Conservation (phyloP, 2,797 vertebrate genomes). For the Rhodeus uyekii region DNA sequence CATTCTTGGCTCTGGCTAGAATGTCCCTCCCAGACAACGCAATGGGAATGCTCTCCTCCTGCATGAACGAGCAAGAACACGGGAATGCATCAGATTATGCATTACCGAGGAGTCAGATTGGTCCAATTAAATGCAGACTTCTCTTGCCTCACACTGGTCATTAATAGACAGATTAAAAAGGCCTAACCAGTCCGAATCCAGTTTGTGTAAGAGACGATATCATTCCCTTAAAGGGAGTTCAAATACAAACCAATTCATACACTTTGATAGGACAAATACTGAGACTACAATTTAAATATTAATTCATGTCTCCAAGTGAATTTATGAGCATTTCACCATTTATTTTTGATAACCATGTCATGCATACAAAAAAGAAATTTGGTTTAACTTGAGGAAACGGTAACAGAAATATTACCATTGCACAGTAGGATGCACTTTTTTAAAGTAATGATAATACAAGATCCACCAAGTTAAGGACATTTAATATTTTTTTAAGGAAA, state of each 20-base stretch:
- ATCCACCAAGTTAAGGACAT: no score
- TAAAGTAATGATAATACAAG: no score
- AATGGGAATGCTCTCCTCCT: slow-evolving; percentile 99
- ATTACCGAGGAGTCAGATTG: neutral
- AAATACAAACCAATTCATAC: neutral
- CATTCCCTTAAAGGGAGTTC: neutral
- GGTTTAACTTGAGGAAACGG: no score
- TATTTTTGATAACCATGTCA: neutral
- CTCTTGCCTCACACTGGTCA: neutral
- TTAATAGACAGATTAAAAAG: neutral
- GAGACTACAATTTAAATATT: neutral
- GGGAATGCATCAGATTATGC: neutral
- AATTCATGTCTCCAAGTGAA: neutral
- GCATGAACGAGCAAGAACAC: slow-evolving; percentile 8
- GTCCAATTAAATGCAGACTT: neutral
- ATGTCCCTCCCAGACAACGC: slow-evolving; percentile 99
- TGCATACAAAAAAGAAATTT: no score
- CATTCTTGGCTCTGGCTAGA: slow-evolving; percentile 98
- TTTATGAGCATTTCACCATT: neutral
- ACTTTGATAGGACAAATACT: neutral
- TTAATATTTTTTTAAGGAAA: no score
- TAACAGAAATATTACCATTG: no score
- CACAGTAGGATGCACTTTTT: no score
- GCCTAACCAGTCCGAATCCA: neutral
- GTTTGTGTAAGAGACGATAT: neutral